A percentile compares a stretch with the other conserved stretches of the same genome.
phyloP scores from a whole-genome alignment of 2,888 invertebrate species.

The Ctena decussata region DNA sequence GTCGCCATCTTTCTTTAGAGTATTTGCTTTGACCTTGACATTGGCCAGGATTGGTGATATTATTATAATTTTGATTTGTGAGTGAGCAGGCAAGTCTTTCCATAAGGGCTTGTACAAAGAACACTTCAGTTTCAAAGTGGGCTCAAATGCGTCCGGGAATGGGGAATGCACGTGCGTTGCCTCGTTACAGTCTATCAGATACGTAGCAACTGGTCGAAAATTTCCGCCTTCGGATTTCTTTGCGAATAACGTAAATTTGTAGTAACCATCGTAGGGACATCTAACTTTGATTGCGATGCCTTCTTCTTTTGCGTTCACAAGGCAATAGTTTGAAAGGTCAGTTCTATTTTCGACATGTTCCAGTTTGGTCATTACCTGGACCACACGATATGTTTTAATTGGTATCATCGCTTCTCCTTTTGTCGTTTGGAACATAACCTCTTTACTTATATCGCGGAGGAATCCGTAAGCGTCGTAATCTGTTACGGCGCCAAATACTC shows the following conservation, averaged over 20 bases:
- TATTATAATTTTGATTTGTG: slow-evolving; percentile 46
- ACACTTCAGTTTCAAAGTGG: slow-evolving; percentile 55
- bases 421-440: slow-evolving; percentile 41
- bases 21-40: slow-evolving; percentile 43
- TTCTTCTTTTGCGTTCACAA: slow-evolving; percentile 54
- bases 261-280: slow-evolving; percentile 66
- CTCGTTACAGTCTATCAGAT: slow-evolving; percentile 57
- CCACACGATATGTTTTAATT: slow-evolving; percentile 54
- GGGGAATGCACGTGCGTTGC: slow-evolving; percentile 60
- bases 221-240: slow-evolving; percentile 56
- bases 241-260: slow-evolving; percentile 63
- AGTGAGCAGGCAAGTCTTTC: slow-evolving; percentile 63
- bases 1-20: slow-evolving; percentile 41
- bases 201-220: slow-evolving; percentile 62
- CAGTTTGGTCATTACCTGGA: slow-evolving; percentile 60
- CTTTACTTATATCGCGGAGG: slow-evolving; percentile 53
- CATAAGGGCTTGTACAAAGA: slow-evolving; percentile 60
- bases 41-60: slow-evolving; percentile 42
- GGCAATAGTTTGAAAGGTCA: slow-evolving; percentile 56
- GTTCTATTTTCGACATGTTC: slow-evolving; percentile 58
- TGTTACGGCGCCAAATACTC: slow-evolving; percentile 63
- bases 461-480: slow-evolving; percentile 64
- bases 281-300: slow-evolving; percentile 62
- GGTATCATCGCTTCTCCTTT: slow-evolving; percentile 62
- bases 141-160: slow-evolving; percentile 65